Base-by-base conservation (phyloP, 2,888 invertebrate species). In the Cataglyphis livida region DNA sequence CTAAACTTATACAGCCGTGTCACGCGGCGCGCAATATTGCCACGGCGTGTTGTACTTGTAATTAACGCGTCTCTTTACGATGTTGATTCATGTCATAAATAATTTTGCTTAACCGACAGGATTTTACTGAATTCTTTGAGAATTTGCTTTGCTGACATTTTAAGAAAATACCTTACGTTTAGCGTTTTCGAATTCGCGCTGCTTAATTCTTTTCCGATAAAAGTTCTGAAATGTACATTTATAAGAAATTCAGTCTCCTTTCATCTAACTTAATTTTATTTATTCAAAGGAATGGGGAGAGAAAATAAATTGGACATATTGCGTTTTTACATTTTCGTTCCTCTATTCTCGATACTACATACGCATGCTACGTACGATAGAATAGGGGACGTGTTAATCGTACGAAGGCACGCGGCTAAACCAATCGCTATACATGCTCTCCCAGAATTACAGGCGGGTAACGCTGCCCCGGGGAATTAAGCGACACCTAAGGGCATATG, bases 371-470 rank as follows among this genome's bases (percentile, higher is more conserved):
- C 48, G 82, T 48, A 82, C 81, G 81, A 85, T 85, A 87, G 87
- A 85, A 87, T 84, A 82, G 86, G 59, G 83, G 57, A 82, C 86
- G 84, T 84, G 89, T 89, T 87, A 89, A 85, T 89, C 85, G 88
- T 90, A 89, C 86, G 91, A 88, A 87, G 86, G 89, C 90, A 91
- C 89, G 88, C 88, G 87, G 88, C 89, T 90, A 90, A 89, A 87
- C 91, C 92, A 92, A 92, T 91, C 90, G 91, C 89, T 86, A 88
- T 85, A 87, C 83, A 88, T 85, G 84, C 89, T 81, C 84, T 81
- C 84, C 83, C 88, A 86, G 89, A 92, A 91, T 92, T 91, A 92
- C 91, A 90, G 89, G 83, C 85, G 85, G 88, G 90, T 91, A 90
- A 90, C 90, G 89, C 87, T 85, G 82, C 87, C 83, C 83, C 82